These are phyloP conservation scores for Heterocephalus glaber DNA, from an alignment of 2,113 vertebrate species.

Conservation along the genomic window DNA sequence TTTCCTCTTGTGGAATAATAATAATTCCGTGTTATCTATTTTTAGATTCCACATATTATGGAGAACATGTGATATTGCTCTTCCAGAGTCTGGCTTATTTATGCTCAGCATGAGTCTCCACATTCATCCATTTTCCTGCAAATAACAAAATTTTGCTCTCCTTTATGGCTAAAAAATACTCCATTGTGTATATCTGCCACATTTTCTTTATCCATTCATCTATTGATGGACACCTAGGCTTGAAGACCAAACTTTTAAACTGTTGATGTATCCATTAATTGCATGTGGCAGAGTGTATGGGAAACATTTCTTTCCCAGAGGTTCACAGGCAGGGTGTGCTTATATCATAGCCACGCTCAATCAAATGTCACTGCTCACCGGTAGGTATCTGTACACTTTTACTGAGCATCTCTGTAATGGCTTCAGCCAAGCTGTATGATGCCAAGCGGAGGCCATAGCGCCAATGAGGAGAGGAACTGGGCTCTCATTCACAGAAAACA, in stretches of 20 bases:
- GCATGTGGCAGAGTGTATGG: background rate
- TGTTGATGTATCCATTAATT: background rate
- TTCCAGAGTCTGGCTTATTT: background rate
- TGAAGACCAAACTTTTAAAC: background rate
- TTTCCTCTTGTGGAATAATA: background rate
- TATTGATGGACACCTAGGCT: background rate
- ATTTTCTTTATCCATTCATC: background rate
- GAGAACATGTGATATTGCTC: background rate
- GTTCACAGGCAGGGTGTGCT: background rate
- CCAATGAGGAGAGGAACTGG: background rate
- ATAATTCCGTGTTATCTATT: background rate
- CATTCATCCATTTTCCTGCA: background rate
- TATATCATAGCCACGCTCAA: fast-evolving
- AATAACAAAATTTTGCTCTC: background rate
- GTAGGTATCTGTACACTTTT: background rate
- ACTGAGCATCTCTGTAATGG: background rate
- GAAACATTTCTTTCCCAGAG: background rate
- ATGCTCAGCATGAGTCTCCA: background rate
- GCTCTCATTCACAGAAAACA: background rate
- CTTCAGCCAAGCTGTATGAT: background rate
- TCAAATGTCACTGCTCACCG: background rate
- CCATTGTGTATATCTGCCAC: background rate
- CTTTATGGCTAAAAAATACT: background rate
- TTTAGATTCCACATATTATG: background rate
- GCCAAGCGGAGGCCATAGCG: background rate